These are phyloP conservation scores for Garrulus glandarius DNA, from an alignment of 2,797 vertebrate genomes.

Conservation along the genomic window DNA sequence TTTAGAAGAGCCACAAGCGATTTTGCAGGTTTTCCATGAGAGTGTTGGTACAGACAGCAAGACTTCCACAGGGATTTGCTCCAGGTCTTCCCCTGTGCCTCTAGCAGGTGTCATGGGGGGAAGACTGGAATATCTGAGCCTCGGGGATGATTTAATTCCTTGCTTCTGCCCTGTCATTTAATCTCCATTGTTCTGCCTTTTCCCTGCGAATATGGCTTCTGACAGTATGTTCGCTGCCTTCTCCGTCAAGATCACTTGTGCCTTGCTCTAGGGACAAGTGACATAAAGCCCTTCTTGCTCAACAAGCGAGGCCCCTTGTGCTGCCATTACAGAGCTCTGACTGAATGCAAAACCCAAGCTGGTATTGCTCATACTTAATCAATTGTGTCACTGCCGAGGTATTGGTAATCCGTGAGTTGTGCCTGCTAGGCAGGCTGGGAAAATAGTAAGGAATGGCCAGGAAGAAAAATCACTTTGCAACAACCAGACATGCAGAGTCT, in stretches of 20 bases:
- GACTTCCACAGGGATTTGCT: not conserved
- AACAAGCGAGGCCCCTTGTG: not conserved
- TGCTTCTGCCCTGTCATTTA: slow-evolving; percentile 24
- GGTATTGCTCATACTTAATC: slow-evolving; percentile 47
- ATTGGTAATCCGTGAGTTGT: slow-evolving; percentile 21
- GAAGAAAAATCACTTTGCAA: slow-evolving; percentile 8
- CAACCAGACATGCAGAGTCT: not conserved
- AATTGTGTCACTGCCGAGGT: not conserved
- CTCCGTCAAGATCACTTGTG: slow-evolving; percentile 2
- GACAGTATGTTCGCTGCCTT: slow-evolving; percentile 33
- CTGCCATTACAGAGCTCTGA: slow-evolving; percentile 23
- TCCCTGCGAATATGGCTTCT: slow-evolving; percentile 9
- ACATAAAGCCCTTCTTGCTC: slow-evolving; percentile 39
- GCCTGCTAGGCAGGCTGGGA: not conserved
- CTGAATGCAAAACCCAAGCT: slow-evolving; percentile 27
- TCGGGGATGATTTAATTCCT: not conserved
- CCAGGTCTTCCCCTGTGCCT: not conserved
- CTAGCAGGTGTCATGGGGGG: not conserved
- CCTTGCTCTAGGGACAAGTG: slow-evolving; percentile 45
- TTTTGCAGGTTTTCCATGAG: not conserved
- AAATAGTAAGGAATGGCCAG: not conserved
- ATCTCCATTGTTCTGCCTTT: slow-evolving; percentile 19
- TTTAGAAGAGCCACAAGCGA: not conserved
- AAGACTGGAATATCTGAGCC: slow-evolving; percentile 28
- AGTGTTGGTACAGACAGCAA: not conserved